phyloP scores from a whole-genome alignment of 2,797 vertebrate species.

The Decapterus maruadsi region DNA sequence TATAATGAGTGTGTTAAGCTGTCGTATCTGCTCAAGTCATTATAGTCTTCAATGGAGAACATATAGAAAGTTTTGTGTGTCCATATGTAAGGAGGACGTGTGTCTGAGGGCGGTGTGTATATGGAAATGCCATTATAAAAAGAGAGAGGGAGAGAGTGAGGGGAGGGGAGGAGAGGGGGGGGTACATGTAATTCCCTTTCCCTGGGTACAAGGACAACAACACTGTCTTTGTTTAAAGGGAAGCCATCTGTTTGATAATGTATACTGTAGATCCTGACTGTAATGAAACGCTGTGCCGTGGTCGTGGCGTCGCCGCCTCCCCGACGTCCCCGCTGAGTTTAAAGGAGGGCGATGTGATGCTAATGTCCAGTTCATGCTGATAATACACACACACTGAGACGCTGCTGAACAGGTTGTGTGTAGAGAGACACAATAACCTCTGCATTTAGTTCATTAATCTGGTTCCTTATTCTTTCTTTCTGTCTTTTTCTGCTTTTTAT shows the following conservation, averaged over 20 bases:
- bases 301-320: slow-evolving; percentile 20
- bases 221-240: slow-evolving; percentile 66
- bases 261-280: slow-evolving; percentile 54
- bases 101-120: slow-evolving; percentile 25
- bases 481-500: slow-evolving; percentile 1
- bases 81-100: neutral
- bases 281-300: slow-evolving; percentile 54
- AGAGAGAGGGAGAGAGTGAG: neutral
- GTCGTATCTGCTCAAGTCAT: slow-evolving; percentile 33
- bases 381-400: slow-evolving; percentile 50
- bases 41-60: slow-evolving; percentile 5
- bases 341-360: slow-evolving; percentile 50
- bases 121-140: slow-evolving; percentile 49
- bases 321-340: slow-evolving; percentile 52
- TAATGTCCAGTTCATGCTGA: slow-evolving; percentile 53
- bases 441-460: slow-evolving; percentile 42
- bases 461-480: neutral
- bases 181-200: slow-evolving; percentile 29
- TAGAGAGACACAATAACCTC: slow-evolving; percentile 30
- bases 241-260: slow-evolving; percentile 73
- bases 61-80: neutral
- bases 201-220: slow-evolving; percentile 41
- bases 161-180: neutral
- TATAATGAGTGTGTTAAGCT: slow-evolving; percentile 11
- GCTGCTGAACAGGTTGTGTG: slow-evolving; percentile 20